phyloP scores from a whole-genome alignment of 2,113 vertebrate genomes.

The Arizona elegans region DNA sequence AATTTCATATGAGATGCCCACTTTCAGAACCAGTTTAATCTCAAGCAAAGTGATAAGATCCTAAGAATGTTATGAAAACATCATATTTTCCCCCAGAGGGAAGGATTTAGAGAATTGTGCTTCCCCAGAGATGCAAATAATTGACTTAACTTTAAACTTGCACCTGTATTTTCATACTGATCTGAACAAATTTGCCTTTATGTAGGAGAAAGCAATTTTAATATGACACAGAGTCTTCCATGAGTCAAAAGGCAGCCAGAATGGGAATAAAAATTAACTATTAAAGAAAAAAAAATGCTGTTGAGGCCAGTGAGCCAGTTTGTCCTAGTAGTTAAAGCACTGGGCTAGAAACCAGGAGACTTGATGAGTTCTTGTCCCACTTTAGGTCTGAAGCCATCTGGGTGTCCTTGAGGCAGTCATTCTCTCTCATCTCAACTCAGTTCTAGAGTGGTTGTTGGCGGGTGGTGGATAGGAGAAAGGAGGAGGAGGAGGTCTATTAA shows the following conservation, averaged over 20 bases:
- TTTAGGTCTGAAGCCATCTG: too few relatives aligned
- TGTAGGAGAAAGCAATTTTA: neutral
- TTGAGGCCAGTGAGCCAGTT: neutral
- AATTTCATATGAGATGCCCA: neutral
- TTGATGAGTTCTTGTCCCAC: too few relatives aligned
- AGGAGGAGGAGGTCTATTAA: too few relatives aligned
- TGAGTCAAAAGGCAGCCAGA: neutral
- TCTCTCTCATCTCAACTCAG: too few relatives aligned
- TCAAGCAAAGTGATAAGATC: neutral
- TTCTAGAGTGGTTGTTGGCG: too few relatives aligned
- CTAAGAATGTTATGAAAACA: conserved; percentile 4
- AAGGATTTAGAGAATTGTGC: rapidly evolving
- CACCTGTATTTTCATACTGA: neutral
- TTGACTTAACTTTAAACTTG: neutral
- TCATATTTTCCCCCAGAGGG: neutral
- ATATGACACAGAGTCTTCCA: neutral
- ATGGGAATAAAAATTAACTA: neutral
- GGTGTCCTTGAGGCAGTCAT: too few relatives aligned
- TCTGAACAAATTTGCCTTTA: neutral
- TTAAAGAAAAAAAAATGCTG: neutral
- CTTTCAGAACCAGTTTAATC: neutral
- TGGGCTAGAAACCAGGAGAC: too few relatives aligned
- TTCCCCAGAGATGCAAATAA: neutral
- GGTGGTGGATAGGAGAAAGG: too few relatives aligned
- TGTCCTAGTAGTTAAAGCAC: too few relatives aligned